A percentile compares a stretch with the other conserved stretches of the same genome.
Evolutionary conservation across 2,797 vertebrate genomes (phyloP).

Genomic region (Chelidonichthys spinosus): DNA sequence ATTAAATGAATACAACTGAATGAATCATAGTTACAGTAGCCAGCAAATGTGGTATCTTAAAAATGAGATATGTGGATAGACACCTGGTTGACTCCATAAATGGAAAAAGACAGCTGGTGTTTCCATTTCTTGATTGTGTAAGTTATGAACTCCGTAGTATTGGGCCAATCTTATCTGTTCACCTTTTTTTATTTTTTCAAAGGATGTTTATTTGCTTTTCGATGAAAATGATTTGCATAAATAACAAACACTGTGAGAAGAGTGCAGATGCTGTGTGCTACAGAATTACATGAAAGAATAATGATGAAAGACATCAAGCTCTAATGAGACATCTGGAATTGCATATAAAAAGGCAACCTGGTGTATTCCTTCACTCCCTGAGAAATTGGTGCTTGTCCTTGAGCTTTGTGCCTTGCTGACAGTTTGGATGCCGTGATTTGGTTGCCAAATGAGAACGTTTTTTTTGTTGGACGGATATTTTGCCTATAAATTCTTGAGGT

Average conservation of each 20-base stretch:
- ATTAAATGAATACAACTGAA: constrained; percentile 7
- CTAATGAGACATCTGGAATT: constrained; percentile 84
- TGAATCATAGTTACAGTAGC: constrained; percentile 1
- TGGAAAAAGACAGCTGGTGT: constrained; percentile 62
- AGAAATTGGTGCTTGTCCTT: constrained; percentile 67
- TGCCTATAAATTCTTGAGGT: constrained; percentile 31
- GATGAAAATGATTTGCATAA: constrained; percentile 81
- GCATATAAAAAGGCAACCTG: constrained; percentile 76
- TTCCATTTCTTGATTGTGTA: constrained; percentile 50
- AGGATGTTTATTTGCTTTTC: constrained; percentile 72
- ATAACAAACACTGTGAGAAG: constrained; percentile 74
- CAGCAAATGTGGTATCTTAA: constrained; percentile 12
- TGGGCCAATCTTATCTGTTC: constrained; percentile 36
- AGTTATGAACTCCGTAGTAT: constrained; percentile 43
- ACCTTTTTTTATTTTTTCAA: constrained; percentile 58
- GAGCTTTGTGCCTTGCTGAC: constrained; percentile 49
- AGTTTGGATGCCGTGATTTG: constrained; percentile 44
- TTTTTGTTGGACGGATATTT: constrained; percentile 4
- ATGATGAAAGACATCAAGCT: constrained; percentile 79
- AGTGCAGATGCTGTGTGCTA: constrained; percentile 74
- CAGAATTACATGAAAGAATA: constrained; percentile 81
- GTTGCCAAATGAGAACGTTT: constrained; percentile 40
- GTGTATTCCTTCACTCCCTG: constrained; percentile 64
- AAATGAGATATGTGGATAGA: constrained; percentile 38
- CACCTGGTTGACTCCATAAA: constrained; percentile 49